phyloP scores from a whole-genome alignment of 2,113 vertebrate genomes.

The Myocastor coypus region DNA sequence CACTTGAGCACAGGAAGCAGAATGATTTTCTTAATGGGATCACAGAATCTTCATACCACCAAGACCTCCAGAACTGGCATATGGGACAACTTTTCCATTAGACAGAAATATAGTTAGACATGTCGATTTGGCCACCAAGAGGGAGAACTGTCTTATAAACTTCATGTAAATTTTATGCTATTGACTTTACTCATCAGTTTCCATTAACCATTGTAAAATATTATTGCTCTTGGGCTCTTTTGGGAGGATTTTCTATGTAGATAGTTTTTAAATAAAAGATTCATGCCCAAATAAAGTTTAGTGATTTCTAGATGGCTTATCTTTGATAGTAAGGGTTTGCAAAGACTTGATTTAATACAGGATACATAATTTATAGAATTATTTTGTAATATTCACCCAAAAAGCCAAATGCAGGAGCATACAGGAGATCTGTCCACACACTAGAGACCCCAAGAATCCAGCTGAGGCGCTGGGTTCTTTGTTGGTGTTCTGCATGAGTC shows the following conservation, averaged over 20 bases:
- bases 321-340: background rate
- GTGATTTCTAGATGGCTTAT: constrained; percentile 14
- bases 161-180: constrained; percentile 2
- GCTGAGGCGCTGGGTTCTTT: background rate
- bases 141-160: constrained; percentile 3
- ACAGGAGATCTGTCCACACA: background rate
- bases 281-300: background rate
- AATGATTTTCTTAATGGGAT: background rate
- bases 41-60: background rate
- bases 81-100: background rate
- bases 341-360: background rate
- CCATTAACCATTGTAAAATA: background rate
- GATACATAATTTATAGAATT: background rate
- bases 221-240: background rate
- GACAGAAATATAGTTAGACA: background rate
- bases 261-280: constrained; percentile 15
- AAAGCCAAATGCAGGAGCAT: background rate
- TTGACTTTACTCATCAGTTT: background rate
- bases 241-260: background rate
- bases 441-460: background rate
- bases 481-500: background rate
- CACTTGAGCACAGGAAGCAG: background rate
- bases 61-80: background rate
- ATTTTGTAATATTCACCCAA: background rate
- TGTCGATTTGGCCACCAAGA: background rate